A percentile compares a stretch with the other conserved stretches of the same genome.
phyloP scores from a whole-genome alignment of 35 echinoderm and acorn worm species.

The Apostichopus parvimensis region DNA sequence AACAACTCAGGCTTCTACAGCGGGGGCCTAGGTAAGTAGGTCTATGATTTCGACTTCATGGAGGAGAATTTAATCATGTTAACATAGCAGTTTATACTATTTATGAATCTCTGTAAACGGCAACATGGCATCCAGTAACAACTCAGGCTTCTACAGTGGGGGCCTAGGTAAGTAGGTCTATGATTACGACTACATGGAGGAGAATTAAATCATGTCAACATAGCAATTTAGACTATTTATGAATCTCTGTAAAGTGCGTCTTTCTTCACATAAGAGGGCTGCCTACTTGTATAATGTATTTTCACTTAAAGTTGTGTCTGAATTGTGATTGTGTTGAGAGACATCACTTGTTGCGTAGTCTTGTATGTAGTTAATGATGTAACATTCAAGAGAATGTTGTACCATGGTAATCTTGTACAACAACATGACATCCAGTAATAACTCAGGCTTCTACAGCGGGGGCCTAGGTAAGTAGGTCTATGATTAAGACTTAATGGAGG shows the following conservation, averaged over 20 bases:
- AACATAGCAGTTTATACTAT: too few species aligned
- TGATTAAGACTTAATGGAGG: not conserved
- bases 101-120: not conserved
- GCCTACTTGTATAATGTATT: too few species aligned
- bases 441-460: slow-evolving; percentile 17
- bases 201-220: too few species aligned
- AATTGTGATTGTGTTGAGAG: too few species aligned
- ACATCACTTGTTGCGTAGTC: too few species aligned
- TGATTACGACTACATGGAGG: not conserved
- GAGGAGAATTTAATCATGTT: too few species aligned
- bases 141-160: slow-evolving; percentile 15
- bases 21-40: slow-evolving; percentile 20
- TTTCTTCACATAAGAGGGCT: too few species aligned
- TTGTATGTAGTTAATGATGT: too few species aligned
- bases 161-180: slow-evolving; percentile 10
- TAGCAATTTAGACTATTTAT: too few species aligned
- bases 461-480: slow-evolving; percentile 17
- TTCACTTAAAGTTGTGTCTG: too few species aligned
- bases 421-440: slow-evolving; percentile 52
- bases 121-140: slow-evolving; percentile 56
- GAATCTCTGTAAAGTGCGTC: not conserved
- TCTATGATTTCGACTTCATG: not conserved
- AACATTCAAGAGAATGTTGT: too few species aligned
- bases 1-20: slow-evolving; percentile 30
- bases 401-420: not conserved